Percentiles rank a stretch among this genome's conserved stretches.
These are phyloP conservation scores for Oeneis ivallda DNA, from an alignment of 2,888 invertebrate genomes.

Conservation along the genomic window DNA sequence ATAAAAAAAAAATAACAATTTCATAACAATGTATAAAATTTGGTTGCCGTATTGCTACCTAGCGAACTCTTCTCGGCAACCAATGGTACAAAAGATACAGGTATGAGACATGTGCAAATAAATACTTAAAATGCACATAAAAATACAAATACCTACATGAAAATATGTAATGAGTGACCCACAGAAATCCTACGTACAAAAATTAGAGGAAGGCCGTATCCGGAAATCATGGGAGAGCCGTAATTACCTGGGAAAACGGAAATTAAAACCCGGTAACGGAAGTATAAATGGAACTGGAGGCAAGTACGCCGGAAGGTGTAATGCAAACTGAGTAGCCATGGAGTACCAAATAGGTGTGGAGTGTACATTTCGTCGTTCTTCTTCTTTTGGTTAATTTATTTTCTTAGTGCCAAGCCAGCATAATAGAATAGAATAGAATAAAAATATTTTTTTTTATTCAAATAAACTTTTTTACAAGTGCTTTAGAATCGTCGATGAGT, in stretches of 20 bases:
- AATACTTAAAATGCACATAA: too few relatives aligned
- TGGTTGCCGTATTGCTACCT: too few relatives aligned
- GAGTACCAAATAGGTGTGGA: not conserved
- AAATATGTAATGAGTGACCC: not conserved
- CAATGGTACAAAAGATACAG: too few relatives aligned
- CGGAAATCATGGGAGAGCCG: slow-evolving; percentile 16
- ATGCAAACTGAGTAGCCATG: not conserved
- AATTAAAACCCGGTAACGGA: slow-evolving; percentile 17
- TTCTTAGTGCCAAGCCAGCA: too few relatives aligned
- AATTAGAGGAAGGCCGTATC: not conserved
- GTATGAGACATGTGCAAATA: too few relatives aligned
- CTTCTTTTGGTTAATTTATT: not conserved
- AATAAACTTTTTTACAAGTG: too few relatives aligned
- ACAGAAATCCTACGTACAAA: slow-evolving; percentile 3
- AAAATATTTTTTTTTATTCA: too few relatives aligned
- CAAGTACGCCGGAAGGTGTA: slow-evolving; percentile 17
- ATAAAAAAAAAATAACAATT: too few relatives aligned
- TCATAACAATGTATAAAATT: too few relatives aligned
- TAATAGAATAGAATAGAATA: too few relatives aligned
- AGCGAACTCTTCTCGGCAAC: too few relatives aligned
- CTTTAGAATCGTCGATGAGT: too few relatives aligned
- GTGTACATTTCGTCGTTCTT: not conserved
- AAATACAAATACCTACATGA: not conserved
- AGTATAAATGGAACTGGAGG: slow-evolving; percentile 14
- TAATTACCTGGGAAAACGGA: slow-evolving; percentile 16